These are phyloP conservation scores for Cephalopachus bancanus DNA, from an alignment of 2,797 vertebrate species.

Conservation along the genomic window DNA sequence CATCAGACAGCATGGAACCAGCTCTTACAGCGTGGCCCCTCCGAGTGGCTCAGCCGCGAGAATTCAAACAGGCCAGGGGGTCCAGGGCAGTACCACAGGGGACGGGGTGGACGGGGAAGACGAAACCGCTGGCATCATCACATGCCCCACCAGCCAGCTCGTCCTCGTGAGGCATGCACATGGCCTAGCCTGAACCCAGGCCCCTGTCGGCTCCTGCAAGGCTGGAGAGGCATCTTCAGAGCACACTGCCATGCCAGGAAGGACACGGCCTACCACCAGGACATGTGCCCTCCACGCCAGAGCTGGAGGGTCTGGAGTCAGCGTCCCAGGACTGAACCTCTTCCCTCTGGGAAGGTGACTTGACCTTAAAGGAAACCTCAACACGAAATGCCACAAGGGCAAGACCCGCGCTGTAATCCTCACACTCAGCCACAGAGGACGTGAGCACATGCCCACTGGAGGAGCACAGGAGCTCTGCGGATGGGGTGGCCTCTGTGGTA, in stretches of 20 bases:
- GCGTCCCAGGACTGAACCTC: not conserved
- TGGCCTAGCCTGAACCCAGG: not conserved
- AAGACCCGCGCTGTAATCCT: not conserved
- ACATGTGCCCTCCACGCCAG: not conserved
- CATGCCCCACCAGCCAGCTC: not conserved
- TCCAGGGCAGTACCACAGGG: not conserved
- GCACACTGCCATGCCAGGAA: not conserved
- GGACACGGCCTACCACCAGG: not conserved
- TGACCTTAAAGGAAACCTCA: constrained; percentile 49
- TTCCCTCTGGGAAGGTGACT: constrained; percentile 12
- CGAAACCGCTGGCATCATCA: not conserved
- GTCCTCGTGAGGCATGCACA: not conserved
- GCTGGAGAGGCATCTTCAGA: not conserved
- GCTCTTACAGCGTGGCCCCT: not conserved
- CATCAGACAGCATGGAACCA: not conserved
- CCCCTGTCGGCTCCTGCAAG: no score
- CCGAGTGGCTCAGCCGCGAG: not conserved
- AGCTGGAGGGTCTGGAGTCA: not conserved
- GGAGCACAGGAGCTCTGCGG: no score
- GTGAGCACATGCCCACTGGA: not conserved
- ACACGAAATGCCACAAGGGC: constrained; percentile 20
- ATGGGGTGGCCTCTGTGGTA: no score
- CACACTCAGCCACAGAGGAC: not conserved
- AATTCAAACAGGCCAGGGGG: not conserved
- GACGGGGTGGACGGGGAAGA: not conserved